Conservation (phyloP, 2,797 vertebrate genomes). For the Chrysolophus pictus region DNA sequence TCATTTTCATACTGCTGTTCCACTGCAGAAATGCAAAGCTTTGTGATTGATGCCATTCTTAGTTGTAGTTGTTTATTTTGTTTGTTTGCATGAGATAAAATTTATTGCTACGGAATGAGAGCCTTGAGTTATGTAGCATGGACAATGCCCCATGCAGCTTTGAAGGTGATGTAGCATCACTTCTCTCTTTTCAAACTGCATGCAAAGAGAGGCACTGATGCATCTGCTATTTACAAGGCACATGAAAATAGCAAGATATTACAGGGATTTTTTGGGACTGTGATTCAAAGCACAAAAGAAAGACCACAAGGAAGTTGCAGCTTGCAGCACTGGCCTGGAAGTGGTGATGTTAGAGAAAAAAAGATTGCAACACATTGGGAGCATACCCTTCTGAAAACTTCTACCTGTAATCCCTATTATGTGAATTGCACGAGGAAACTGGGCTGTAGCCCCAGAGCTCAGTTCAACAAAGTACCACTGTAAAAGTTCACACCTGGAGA, state of each 20-base stretch:
- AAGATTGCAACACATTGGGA: background rate
- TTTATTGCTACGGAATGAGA: background rate
- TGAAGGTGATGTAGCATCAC: background rate
- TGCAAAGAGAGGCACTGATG: background rate
- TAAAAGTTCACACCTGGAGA: background rate
- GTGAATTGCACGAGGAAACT: background rate
- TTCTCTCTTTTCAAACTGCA: background rate
- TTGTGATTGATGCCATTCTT: background rate
- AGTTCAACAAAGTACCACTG: background rate
- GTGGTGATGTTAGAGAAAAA: constrained; percentile 2
- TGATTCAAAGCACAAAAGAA: background rate
- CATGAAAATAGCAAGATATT: background rate
- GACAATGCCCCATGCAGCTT: background rate
- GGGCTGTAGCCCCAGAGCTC: background rate
- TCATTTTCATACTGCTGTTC: background rate
- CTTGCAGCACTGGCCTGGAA: constrained; percentile 3
- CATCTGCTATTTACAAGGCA: background rate
- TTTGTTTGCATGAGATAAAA: background rate
- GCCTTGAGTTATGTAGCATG: background rate
- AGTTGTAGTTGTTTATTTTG: background rate
- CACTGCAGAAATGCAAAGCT: background rate
- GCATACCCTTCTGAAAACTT: background rate
- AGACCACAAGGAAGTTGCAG: background rate
- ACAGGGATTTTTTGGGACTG: background rate
- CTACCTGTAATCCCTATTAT: background rate